phyloP scores from a whole-genome alignment of 1,140 invertebrate species.

The Aphis gossypii region DNA sequence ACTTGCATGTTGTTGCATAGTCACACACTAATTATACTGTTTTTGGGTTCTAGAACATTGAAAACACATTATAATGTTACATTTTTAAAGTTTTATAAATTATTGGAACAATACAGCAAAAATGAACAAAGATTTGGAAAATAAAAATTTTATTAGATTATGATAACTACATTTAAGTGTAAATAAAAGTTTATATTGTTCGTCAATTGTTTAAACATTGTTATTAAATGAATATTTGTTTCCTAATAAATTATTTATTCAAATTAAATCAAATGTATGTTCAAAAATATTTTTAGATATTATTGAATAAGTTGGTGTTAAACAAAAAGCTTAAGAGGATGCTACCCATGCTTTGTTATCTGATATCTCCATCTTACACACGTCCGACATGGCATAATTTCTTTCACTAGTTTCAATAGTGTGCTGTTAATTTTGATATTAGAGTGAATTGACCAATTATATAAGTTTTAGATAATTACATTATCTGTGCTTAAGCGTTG shows the following conservation, averaged over 20 bases:
- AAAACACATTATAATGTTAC: slow-evolving; percentile 39
- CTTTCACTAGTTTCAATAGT: no score
- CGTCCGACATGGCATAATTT: no score
- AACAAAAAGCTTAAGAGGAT: background rate
- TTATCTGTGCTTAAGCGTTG: no score
- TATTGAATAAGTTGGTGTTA: background rate
- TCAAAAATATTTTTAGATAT: background rate
- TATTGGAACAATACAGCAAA: slow-evolving; percentile 41
- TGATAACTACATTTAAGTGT: slow-evolving; percentile 11
- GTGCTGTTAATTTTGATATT: no score
- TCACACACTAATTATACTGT: background rate
- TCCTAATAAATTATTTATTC: slow-evolving; percentile 29
- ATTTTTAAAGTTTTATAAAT: slow-evolving; percentile 41
- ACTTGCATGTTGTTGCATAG: background rate
- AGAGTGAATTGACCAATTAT: no score
- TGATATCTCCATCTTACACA: no score
- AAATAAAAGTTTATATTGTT: slow-evolving; percentile 45
- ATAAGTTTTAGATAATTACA: no score
- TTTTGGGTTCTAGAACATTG: slow-evolving; percentile 37
- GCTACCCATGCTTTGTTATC: no score
- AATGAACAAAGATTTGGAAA: slow-evolving; percentile 54
- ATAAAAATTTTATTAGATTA: background rate
- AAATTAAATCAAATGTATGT: background rate
- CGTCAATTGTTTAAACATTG: background rate
- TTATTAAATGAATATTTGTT: slow-evolving; percentile 6